A percentile compares a stretch with the other conserved stretches of the same genome.
These are phyloP conservation scores for Sebastes taczanowskii DNA, from an alignment of 2,797 vertebrate species.

Conservation along the genomic window DNA sequence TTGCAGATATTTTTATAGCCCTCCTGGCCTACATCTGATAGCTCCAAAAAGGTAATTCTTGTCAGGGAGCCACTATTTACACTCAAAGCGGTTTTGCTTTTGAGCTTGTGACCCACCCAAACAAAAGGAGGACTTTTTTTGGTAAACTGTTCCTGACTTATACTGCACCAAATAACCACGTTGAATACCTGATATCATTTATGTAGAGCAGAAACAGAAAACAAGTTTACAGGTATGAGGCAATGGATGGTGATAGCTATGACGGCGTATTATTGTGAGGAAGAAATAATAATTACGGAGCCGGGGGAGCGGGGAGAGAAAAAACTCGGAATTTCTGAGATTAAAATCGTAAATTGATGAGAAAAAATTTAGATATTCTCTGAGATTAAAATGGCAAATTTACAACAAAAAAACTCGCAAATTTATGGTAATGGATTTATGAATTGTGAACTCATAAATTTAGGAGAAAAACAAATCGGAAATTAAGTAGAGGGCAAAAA, in stretches of 20 bases:
- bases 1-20: slow-evolving; percentile 49
- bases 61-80: slow-evolving; percentile 39
- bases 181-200: neutral
- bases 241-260: neutral
- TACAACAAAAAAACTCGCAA: too few relatives aligned
- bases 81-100: slow-evolving; percentile 13
- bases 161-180: neutral
- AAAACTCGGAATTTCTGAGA: too few relatives aligned
- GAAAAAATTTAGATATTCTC: too few relatives aligned
- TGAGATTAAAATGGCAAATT: too few relatives aligned
- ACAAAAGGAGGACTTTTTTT: neutral
- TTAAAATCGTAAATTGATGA: too few relatives aligned
- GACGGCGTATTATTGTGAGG: too few relatives aligned
- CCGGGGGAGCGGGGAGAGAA: too few relatives aligned
- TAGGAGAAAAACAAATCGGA: too few relatives aligned
- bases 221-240: neutral
- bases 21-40: slow-evolving; percentile 54
- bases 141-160: neutral
- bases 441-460: too few relatives aligned
- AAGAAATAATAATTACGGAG: too few relatives aligned
- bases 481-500: too few relatives aligned
- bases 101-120: neutral
- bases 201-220: neutral
- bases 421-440: too few relatives aligned
- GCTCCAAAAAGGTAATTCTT: slow-evolving; percentile 32